Evolutionary conservation across 2,113 vertebrate genomes (phyloP).

Genomic region (Pleuronectes platessa): DNA sequence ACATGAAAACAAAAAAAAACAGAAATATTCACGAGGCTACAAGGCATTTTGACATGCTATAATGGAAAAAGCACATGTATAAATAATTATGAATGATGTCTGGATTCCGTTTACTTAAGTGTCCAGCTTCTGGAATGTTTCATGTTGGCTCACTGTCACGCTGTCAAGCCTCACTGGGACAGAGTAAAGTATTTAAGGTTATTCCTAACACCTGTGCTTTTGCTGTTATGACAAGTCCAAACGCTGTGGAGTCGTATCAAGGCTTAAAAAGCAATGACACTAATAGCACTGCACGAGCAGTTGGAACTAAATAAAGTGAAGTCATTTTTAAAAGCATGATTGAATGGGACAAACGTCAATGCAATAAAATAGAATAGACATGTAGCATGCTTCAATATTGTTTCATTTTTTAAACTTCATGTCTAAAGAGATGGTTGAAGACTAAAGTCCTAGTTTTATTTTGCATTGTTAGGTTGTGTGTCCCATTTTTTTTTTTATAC

Average conservation of each 20-base stretch:
- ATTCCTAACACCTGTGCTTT: background rate
- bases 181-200: conserved; percentile 10
- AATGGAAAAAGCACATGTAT: background rate
- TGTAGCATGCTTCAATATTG: too few species aligned
- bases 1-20: background rate
- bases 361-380: too few species aligned
- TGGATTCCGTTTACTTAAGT: conserved; percentile 7
- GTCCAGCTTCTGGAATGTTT: background rate
- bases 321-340: background rate
- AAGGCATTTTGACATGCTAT: background rate
- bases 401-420: too few species aligned
- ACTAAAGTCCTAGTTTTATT: too few species aligned
- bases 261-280: background rate
- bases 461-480: too few species aligned
- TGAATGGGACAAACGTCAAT: background rate
- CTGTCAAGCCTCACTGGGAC: background rate
- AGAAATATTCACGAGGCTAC: too few species aligned
- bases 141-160: conserved; percentile 7
- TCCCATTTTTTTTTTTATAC: too few species aligned
- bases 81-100: background rate
- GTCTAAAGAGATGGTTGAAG: too few species aligned
- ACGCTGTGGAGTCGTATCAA: background rate
- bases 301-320: background rate
- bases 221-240: background rate
- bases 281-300: background rate